A percentile compares a stretch with the other conserved stretches of the same genome.
Evolutionary conservation across 2,888 invertebrate species (phyloP).

Genomic region (Portevinia maculata): DNA sequence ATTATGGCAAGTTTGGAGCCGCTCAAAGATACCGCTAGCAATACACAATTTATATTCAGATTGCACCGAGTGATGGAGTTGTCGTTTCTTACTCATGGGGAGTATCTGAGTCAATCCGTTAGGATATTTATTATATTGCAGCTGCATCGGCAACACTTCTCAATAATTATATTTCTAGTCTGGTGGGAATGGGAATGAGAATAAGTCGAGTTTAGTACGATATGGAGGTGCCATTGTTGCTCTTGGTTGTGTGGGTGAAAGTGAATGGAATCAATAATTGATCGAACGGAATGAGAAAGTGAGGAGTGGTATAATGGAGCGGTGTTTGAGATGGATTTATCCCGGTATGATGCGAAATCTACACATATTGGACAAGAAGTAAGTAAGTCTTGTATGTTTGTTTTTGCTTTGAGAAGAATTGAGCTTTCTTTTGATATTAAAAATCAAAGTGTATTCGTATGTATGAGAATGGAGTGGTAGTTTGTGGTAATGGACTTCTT

Average conservation of each 20-base stretch:
- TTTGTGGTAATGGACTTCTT: too few relatives aligned
- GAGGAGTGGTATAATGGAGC: neutral
- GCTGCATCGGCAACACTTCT: slow-evolving; percentile 20
- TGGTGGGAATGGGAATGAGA: neutral
- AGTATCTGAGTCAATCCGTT: neutral
- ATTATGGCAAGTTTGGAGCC: slow-evolving; percentile 64
- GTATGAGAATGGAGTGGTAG: too few relatives aligned
- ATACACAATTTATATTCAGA: slow-evolving; percentile 61
- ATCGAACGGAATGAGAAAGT: slow-evolving; percentile 16
- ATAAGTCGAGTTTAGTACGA: neutral
- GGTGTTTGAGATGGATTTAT: slow-evolving; percentile 24
- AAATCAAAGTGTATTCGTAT: too few relatives aligned
- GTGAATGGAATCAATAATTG: slow-evolving; percentile 44
- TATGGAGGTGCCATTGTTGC: neutral
- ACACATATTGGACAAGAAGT: too few relatives aligned
- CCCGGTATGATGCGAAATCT: too few relatives aligned
- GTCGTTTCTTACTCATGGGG: slow-evolving; percentile 1
- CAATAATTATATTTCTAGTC: neutral
- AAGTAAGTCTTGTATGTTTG: too few relatives aligned
- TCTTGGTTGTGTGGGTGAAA: slow-evolving; percentile 32
- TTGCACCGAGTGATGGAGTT: slow-evolving; percentile 46
- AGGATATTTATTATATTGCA: neutral
- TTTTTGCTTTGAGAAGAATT: neutral
- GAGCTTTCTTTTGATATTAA: too few relatives aligned
- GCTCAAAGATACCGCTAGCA: slow-evolving; percentile 63